Evolutionary conservation across 1,140 invertebrate species (phyloP), one percentile per base, ranked within the genome.

Genomic region (Chrysopa pallens): DNA sequence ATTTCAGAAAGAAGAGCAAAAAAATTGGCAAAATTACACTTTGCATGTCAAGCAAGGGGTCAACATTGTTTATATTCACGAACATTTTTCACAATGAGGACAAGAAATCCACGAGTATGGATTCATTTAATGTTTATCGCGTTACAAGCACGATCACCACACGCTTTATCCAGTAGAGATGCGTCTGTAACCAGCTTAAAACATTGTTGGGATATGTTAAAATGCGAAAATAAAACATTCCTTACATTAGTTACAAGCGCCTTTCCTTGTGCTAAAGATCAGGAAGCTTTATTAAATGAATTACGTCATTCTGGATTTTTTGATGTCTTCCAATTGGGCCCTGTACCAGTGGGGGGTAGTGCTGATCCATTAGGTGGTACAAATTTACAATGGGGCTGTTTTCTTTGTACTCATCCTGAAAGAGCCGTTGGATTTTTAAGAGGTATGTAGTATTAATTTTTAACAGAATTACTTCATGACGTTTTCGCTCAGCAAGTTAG

Each of bases 81-180:
- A 52, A 78, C 80, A 37, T 77, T 81, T 55, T 94, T 93, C 61
- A 81, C 76, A 2, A 76, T 92, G 71, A 75, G 85, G 53, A 93
- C 89, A 36, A 73, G 84, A 48, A 77, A 84, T 61, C 81, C 89
- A 8, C 72, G 84, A 49, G 78, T 84, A 40, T 95, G 89, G 90
- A 87, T 94, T 46, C 90, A 94, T 68, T 69, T 95, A 12, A 94
- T 94, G 86, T 93, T 94, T 63, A 72, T 95, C 33, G 84, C 87
- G 45, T 72, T 93, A 50, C 82, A 87, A 73, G 84, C 87, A 4
- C 70, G 82, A 50, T 78, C 84, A 47, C 67, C 72, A 14, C 73
- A 76, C 45, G 86, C 88, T 23, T 62, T 93, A 11, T 88, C 84
- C 59, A 86, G 82, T 36, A 61, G 84, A 17, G 86, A 92, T 63